Evolutionary conservation across 2,797 vertebrate species (phyloP), one percentile per base, ranked within the genome.

Genomic region (Enteromius viviparus): DNA sequence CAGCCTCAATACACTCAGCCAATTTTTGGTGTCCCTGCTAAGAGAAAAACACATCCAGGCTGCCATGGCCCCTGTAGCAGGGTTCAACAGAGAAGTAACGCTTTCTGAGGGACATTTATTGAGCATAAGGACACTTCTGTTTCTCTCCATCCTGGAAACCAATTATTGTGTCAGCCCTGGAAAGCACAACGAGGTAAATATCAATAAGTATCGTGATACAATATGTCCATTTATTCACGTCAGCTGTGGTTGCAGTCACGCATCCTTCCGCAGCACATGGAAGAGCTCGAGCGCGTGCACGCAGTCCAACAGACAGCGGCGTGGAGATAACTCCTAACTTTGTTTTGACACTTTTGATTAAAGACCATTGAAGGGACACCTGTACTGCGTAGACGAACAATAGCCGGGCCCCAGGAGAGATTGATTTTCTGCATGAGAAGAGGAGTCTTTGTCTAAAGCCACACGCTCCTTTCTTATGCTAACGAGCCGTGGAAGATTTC

Each of bases 381-480:
- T 95, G 95, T 95, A 95, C 94, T 93, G 95, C 92, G 93, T 91
- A 88, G 83, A 83, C 91, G 94, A 94, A 95, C 95, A 95, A 95
- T 95, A 76, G 92, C 90, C 83, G 91, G 92, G 93, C 96, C 96
- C 95, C 90, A 91, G 92, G 94, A 93, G 95, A 95, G 95, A 96
- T 95, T 93, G 91, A 94, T 96, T 96, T 95, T 92, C 90, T 94
- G 93, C 95, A 95, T 96, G 96, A 96, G 95, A 96, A 94, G 96
- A 95, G 95, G 96, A 95, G 94, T 94, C 96, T 95, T 97, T 96
- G 96, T 96, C 96, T 96, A 97, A 96, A 96, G 96, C 94, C 94
- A 95, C 94, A 90, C 93, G 94, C 95, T 95, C 95, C 96, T 98
- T 97, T 99, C 97, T 99, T 96, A 99, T 98, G 97, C 95, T 97